Evolutionary conservation across 2,888 invertebrate genomes (phyloP).

Genomic region (Vanessa cardui): DNA sequence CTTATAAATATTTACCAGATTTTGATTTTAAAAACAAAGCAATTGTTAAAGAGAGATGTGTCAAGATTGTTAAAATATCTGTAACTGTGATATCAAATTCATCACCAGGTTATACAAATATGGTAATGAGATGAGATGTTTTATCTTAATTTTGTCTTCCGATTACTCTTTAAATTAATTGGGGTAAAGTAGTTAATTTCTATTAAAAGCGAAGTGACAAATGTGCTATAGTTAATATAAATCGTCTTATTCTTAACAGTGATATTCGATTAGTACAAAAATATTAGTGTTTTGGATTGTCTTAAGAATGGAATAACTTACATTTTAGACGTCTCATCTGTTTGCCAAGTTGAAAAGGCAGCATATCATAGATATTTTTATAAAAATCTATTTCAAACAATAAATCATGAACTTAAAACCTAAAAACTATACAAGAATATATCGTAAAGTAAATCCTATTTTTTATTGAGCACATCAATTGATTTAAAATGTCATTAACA

Average conservation of each 20-base stretch:
- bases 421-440: conserved; percentile 7
- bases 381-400: conserved; percentile 39
- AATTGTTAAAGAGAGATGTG: neutral
- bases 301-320: conserved; percentile 23
- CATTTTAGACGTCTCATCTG: conserved; percentile 24
- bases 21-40: too few species aligned
- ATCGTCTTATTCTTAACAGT: conserved; percentile 13
- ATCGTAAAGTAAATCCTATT: conserved; percentile 21
- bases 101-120: conserved; percentile 39
- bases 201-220: conserved; percentile 4
- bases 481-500: neutral
- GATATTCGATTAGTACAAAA: conserved; percentile 29
- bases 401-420: conserved; percentile 9
- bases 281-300: conserved; percentile 16
- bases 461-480: conserved; percentile 12
- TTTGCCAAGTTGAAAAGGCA: conserved; percentile 40
- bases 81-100: conserved; percentile 54
- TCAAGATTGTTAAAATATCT: conserved; percentile 40
- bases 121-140: conserved; percentile 40
- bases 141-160: conserved; percentile 49
- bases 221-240: conserved; percentile 4
- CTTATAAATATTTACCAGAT: too few species aligned
- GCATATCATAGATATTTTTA: conserved; percentile 52
- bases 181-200: conserved; percentile 6
- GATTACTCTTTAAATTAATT: conserved; percentile 28